Conservation (phyloP, 2,797 vertebrate genomes). For the Steatocranus sp. region DNA sequence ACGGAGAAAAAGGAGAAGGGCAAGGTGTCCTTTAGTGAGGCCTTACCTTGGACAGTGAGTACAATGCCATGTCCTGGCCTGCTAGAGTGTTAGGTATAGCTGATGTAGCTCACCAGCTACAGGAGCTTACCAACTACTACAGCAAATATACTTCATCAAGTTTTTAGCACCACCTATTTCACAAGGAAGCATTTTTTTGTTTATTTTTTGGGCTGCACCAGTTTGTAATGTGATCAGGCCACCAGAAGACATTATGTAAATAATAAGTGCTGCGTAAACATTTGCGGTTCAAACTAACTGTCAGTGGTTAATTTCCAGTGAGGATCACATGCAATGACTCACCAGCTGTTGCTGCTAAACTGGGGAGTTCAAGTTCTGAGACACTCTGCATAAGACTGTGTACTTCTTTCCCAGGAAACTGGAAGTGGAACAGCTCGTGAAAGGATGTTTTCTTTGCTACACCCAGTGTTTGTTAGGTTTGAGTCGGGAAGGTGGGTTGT, state of each 20-base stretch:
- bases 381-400: conserved; percentile 9
- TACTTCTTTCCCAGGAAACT: conserved; percentile 66
- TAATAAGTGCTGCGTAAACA: not conserved
- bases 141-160: not conserved
- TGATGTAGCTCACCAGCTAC: not conserved
- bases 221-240: not conserved
- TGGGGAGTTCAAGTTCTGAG: conserved; percentile 59
- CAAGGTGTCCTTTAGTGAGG: not conserved
- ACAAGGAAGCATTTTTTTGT: not conserved
- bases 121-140: not conserved
- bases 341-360: conserved; percentile 49
- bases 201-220: not conserved
- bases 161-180: not conserved
- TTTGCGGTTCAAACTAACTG: not conserved
- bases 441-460: conserved; percentile 74
- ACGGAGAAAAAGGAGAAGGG: not conserved
- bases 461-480: conserved; percentile 61
- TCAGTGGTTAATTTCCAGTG: conserved; percentile 1
- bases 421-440: conserved; percentile 49
- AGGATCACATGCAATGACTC: conserved; percentile 28
- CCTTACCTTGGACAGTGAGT: not conserved
- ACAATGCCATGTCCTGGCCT: not conserved
- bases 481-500: conserved; percentile 44
- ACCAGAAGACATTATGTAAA: not conserved
- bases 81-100: not conserved